phyloP scores from a whole-genome alignment of 2,888 invertebrate genomes.

The Priapulus caudatus region DNA sequence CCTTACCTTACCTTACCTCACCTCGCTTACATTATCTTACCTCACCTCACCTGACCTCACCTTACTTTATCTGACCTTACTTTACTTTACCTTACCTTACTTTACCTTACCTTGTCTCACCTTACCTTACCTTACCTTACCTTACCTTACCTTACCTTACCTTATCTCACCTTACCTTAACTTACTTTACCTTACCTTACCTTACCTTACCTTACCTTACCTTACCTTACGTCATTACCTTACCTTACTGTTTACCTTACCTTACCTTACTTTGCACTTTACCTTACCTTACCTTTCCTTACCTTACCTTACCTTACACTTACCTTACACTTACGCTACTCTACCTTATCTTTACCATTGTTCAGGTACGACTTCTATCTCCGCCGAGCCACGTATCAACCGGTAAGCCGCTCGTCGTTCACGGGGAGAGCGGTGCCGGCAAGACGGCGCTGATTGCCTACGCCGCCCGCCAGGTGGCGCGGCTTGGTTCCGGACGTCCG shows the following conservation, averaged over 20 bases:
- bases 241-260: too few species aligned
- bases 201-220: conserved; percentile 1
- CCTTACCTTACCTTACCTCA: conserved; percentile 1
- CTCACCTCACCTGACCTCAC: neutral
- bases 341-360: too few species aligned
- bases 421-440: conserved; percentile 93
- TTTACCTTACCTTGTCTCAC: conserved; percentile 3
- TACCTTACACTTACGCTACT: too few species aligned
- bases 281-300: too few species aligned
- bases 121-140: conserved; percentile 3
- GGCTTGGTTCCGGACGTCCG: too few species aligned
- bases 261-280: too few species aligned
- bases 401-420: conserved; percentile 76
- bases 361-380: too few species aligned
- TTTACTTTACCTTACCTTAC: conserved; percentile 3
- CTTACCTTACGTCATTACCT: neutral
- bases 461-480: too few species aligned
- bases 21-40: neutral
- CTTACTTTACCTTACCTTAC: neutral
- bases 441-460: conserved; percentile 91
- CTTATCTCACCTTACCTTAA: conserved; percentile 1
- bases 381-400: too few species aligned
- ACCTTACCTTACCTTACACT: too few species aligned
- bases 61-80: conserved; percentile 3
- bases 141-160: conserved; percentile 3